These are phyloP conservation scores for Cacajao melanocephalus DNA, from an alignment of 2,797 vertebrate species.

Conservation along the genomic window DNA sequence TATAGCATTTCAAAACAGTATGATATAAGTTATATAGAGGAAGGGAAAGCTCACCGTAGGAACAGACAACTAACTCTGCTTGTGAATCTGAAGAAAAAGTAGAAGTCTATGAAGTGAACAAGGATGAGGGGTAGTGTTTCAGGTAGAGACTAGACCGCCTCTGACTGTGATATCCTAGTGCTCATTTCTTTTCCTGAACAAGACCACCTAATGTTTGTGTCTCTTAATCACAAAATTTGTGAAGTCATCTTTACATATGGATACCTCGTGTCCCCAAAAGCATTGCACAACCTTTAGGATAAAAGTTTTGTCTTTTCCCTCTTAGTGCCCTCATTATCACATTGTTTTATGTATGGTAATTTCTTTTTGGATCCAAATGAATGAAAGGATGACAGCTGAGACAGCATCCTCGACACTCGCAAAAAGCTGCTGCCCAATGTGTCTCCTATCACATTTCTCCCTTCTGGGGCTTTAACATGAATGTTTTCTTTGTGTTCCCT, in stretches of 20 bases:
- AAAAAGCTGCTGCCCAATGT: background rate
- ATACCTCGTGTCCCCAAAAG: background rate
- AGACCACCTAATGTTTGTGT: background rate
- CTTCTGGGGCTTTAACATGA: background rate
- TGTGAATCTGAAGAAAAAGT: conserved; percentile 45
- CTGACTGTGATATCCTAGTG: background rate
- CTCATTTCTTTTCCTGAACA: background rate
- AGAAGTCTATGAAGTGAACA: background rate
- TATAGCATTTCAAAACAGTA: background rate
- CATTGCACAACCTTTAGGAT: background rate
- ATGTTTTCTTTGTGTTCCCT: background rate
- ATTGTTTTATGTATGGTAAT: background rate
- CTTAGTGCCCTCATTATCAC: background rate
- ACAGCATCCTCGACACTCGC: background rate
- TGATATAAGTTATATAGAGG: background rate
- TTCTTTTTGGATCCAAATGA: conserved; percentile 13
- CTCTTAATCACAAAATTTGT: background rate
- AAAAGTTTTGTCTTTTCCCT: background rate
- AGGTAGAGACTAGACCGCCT: background rate
- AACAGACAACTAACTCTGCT: conserved; percentile 3
- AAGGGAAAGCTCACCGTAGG: background rate
- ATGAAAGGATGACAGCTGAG: conserved; percentile 20
- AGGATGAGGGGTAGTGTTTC: background rate
- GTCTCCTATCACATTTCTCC: background rate
- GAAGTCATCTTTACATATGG: background rate